Evolutionary conservation across 2,888 invertebrate species (phyloP), one percentile per base, ranked within the genome.

Genomic region (Nomada goodeniana): DNA sequence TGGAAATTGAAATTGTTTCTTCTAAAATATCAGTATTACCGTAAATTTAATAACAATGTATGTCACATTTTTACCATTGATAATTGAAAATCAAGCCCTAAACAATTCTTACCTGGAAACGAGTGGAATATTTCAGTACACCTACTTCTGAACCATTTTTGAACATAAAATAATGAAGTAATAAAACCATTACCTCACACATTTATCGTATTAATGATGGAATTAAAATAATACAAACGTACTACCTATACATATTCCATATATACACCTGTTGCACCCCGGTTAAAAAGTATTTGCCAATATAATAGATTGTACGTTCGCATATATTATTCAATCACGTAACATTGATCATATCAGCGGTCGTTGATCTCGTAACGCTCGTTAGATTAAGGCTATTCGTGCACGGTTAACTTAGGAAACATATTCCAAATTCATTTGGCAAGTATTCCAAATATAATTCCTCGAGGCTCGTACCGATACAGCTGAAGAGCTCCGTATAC

Each of bases 401-500:
- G 42, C 23, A 23, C 44, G 15, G 42, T 70, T 23, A 52, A 52
- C 53, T 20, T 55, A 44, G 50, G 55, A 67, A 79, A 71, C 44
- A 23, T n/a, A 26, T 47, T 42, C 13, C 11, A 47, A 63, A 50
- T 61, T 20, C 15, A 52, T 61, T 69, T 76, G 78, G 69, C 55
- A 70, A 57, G 72, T 55, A 55, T 55, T 69, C 55, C 42, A n/a
- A 55, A 64, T 44, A n/a, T n/a, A 0, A 52, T 57, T 55, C 20
- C 18, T 18, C 50, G 64, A 23, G 20, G 55, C 18, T 65, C 42
- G 47, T 50, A 44, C 36, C 47, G 61, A 61, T 26, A 65, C 44
- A 15, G 9, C 23, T 23, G 42, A 67, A 42, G 65, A n/a, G 47
- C 47, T 29, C n/a, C 47, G 26, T 20, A 71, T 64, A 79, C 79